phyloP scores from a whole-genome alignment of 2,113 vertebrate species.

The Cavia aperea region DNA sequence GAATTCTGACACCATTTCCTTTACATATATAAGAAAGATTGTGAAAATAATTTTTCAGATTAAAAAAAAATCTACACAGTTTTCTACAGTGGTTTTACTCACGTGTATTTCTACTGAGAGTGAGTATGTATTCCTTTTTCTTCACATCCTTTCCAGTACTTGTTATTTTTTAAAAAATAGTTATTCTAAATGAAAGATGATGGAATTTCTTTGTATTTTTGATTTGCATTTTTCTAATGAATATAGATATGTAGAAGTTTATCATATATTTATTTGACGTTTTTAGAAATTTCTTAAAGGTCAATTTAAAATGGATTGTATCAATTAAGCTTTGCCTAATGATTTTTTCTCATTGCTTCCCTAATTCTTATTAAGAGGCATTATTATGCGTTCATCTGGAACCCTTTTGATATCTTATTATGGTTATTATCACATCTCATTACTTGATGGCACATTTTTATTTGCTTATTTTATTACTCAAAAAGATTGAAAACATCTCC shows the following conservation, averaged over 20 bases:
- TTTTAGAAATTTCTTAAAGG: background rate
- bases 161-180: background rate
- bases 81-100: background rate
- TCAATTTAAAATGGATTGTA: background rate
- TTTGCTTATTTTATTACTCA: background rate
- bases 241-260: background rate
- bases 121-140: background rate
- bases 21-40: background rate
- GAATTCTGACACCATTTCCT: background rate
- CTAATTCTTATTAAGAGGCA: background rate
- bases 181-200: background rate
- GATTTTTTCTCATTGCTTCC: background rate
- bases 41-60: background rate
- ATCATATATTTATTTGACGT: background rate
- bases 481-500: background rate
- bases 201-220: background rate
- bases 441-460: background rate
- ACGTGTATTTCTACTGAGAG: background rate
- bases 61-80: background rate
- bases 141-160: background rate
- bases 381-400: fast-evolving
- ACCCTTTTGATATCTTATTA: background rate
- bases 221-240: background rate
- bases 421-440: background rate
- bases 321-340: background rate